phyloP scores from a whole-genome alignment of 2,797 vertebrate species.

The Fringilla coelebs region DNA sequence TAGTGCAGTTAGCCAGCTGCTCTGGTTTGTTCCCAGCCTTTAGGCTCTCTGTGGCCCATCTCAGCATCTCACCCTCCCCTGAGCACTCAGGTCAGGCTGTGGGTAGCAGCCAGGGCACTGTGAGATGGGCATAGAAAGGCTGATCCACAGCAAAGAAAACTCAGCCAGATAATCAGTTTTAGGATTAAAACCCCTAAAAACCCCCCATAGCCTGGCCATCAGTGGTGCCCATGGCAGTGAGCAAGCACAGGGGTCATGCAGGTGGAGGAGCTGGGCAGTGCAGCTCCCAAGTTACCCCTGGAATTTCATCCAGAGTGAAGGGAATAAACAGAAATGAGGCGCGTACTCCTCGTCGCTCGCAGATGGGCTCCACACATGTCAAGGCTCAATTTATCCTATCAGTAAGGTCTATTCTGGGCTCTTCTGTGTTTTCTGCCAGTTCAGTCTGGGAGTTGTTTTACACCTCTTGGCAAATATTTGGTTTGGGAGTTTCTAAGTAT shows the following conservation, averaged over 20 bases:
- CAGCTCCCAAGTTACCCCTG: background rate
- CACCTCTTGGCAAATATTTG: constrained; percentile 52
- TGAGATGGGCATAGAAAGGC: background rate
- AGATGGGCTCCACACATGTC: constrained; percentile 44
- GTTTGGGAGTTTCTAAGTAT: background rate
- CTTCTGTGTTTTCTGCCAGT: constrained; percentile 37
- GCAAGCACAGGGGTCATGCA: fast-evolving
- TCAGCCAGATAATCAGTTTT: fast-evolving
- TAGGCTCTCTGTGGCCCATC: background rate
- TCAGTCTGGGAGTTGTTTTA: constrained; percentile 41
- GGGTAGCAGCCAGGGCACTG: background rate
- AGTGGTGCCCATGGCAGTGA: background rate
- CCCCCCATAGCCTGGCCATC: fast-evolving
- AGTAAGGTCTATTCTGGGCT: constrained; percentile 30
- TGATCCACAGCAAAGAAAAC: background rate
- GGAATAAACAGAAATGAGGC: background rate
- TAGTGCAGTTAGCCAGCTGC: background rate
- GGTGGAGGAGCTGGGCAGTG: background rate
- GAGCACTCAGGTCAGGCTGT: background rate
- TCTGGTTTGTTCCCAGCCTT: background rate
- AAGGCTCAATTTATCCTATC: constrained; percentile 53
- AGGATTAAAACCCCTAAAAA: background rate
- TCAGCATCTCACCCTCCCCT: background rate
- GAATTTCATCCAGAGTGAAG: background rate
- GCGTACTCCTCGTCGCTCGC: background rate